Base-by-base conservation (phyloP, 2,888 invertebrate genomes). In the Unio pictorum region DNA sequence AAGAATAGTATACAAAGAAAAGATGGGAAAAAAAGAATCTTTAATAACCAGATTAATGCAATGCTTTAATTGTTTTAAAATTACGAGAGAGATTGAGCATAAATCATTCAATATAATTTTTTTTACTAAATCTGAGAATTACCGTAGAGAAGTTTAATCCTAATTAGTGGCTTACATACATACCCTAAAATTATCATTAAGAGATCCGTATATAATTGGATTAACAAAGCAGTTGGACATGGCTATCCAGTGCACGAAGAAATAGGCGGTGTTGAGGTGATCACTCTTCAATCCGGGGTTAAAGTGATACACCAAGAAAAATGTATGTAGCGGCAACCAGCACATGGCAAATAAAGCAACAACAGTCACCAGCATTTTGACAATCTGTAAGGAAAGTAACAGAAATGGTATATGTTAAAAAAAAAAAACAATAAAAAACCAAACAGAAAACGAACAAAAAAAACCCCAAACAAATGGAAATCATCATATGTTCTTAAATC, bases 211-310 rank as follows among this genome's bases (percentile, higher is more conserved):
- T 45, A 88, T 84, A 61, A 88, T 74, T 0, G 87, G 87, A 76
- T 88, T 88, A 17, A 85, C 86, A 72, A 87, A 88, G 69, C 84
- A 84, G 75, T 87, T 87, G 17, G 88, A 83, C 87, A 87, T 88
- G 68, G 88, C 86, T 65, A 87, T 68, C 87, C 87, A 87, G 69
- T 87, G 87, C 58, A 75, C 79, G 34, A 79, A 61, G 34, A 78
- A 78, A 56, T 78, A 76, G 58, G 76, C 61, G 15, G 68, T 69
- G 11, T 67, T 78, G 59, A 79, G 70, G 30, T 77, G 68, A 59
- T 75, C 60, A 58, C 66, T 59, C 4, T 61, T 23, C 8, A 28
- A 26, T 17, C 18, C 6, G 15, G 67, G 59, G 4, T 79, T 76
- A 73, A 83, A 82, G 72, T 81, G 81, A n/a, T 83, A 64, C 61